These are phyloP conservation scores for Spodoptera picta DNA, from an alignment of 2,888 invertebrate species.

Conservation along the genomic window DNA sequence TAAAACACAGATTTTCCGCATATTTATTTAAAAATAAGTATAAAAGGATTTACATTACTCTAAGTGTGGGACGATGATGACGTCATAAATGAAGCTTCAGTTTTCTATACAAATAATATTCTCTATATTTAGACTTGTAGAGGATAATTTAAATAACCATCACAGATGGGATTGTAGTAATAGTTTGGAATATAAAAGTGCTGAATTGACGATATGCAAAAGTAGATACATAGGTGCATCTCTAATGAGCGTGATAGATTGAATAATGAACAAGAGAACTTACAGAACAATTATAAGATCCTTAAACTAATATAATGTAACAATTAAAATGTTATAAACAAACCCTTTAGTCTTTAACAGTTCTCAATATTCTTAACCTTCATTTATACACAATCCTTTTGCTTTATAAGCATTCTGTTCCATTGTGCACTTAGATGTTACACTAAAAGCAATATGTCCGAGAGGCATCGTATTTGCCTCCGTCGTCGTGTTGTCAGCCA, in stretches of 20 bases:
- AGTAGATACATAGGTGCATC: slow-evolving; percentile 56
- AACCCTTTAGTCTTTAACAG: slow-evolving; percentile 39
- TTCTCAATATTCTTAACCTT: slow-evolving; percentile 27
- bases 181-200: slow-evolving; percentile 52
- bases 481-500: slow-evolving; percentile 74
- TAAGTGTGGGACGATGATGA: slow-evolving; percentile 34
- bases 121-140: slow-evolving; percentile 44
- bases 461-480: slow-evolving; percentile 65
- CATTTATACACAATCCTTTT: slow-evolving; percentile 42
- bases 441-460: slow-evolving; percentile 75
- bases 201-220: slow-evolving; percentile 56
- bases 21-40: slow-evolving; percentile 76
- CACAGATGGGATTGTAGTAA: slow-evolving; percentile 50
- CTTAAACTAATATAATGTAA: slow-evolving; percentile 50
- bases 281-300: slow-evolving; percentile 41
- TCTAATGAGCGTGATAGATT: slow-evolving; percentile 54
- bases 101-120: slow-evolving; percentile 46
- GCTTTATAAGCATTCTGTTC: slow-evolving; percentile 51
- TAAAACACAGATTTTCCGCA: slow-evolving; percentile 76
- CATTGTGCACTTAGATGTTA: slow-evolving; percentile 36
- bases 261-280: slow-evolving; percentile 45
- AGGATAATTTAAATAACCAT: slow-evolving; percentile 44
- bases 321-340: slow-evolving; percentile 41
- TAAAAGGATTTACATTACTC: slow-evolving; percentile 63
- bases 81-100: slow-evolving; percentile 48